A percentile compares a stretch with the other conserved stretches of the same genome.
phyloP scores from a whole-genome alignment of 2,888 invertebrate species.

The Nasonia oneida region DNA sequence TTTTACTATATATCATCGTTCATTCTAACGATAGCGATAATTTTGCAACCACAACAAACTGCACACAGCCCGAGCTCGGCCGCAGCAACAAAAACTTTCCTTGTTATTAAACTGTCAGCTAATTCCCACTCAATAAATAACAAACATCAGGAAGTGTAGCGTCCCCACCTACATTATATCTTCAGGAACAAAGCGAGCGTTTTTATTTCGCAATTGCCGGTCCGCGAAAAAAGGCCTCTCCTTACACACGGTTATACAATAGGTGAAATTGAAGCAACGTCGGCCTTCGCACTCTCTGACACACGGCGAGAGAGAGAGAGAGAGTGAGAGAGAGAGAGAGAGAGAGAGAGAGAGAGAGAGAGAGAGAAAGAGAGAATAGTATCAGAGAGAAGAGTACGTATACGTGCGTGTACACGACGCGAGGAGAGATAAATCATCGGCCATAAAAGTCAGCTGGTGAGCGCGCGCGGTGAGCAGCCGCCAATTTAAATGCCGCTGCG shows the following conservation, averaged over 20 bases:
- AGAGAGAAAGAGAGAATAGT: not conserved
- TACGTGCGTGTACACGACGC: not conserved
- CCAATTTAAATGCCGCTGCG: conserved; percentile 23
- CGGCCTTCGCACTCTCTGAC: conserved; percentile 48
- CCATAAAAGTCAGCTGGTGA: conserved; percentile 37
- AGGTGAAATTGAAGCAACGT: conserved; percentile 20
- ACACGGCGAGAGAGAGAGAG: not conserved
- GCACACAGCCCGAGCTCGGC: not conserved
- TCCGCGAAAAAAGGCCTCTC: not conserved
- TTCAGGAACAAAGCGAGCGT: not conserved
- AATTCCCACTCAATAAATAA: not conserved
- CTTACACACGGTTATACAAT: conserved; percentile 2
- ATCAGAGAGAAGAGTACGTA: not conserved
- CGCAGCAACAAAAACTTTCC: conserved; percentile 1
- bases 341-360: too few species aligned
- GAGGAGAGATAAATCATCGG: conserved; percentile 51
- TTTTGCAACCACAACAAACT: not conserved
- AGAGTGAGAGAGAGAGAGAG: not conserved
- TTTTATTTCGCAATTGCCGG: not conserved
- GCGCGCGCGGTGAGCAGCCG: conserved; percentile 12
- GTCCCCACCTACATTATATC: not conserved
- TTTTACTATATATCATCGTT: not conserved
- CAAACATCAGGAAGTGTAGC: not conserved
- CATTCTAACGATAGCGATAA: not conserved
- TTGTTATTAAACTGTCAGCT: conserved; percentile 10